These are phyloP conservation scores for Andinoacara biseriatus DNA, from an alignment of 2,113 vertebrate species.

Conservation along the genomic window DNA sequence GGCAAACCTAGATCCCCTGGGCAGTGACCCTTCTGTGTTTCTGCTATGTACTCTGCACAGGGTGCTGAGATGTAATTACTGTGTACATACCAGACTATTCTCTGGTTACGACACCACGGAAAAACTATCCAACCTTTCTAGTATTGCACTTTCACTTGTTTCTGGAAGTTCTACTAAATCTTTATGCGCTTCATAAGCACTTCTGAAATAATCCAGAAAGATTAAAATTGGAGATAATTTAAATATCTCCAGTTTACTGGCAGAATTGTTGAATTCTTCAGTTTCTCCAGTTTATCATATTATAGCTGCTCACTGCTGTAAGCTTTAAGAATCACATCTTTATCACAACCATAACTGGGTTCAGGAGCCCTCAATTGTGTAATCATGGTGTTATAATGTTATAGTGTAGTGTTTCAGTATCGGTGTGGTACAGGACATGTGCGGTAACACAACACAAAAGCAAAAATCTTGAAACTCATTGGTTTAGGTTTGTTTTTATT, in stretches of 20 bases:
- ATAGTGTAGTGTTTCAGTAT: neutral
- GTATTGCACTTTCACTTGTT: neutral
- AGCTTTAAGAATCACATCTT: neutral
- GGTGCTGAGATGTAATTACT: conserved; percentile 66
- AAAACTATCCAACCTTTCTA: conserved; percentile 22
- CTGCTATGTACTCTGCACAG: conserved; percentile 29
- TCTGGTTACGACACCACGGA: conserved; percentile 60
- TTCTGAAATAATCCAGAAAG: neutral
- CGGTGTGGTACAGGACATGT: neutral
- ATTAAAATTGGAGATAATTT: neutral
- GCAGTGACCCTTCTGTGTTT: conserved; percentile 56
- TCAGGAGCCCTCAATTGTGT: neutral
- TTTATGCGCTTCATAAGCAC: neutral
- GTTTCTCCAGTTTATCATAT: neutral
- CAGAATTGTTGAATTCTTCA: neutral
- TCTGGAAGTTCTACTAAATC: neutral
- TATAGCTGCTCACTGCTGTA: neutral
- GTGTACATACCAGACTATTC: conserved; percentile 56
- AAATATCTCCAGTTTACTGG: neutral
- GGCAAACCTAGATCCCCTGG: conserved; percentile 65
- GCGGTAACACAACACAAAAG: neutral
- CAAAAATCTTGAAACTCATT: neutral
- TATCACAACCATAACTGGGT: neutral
- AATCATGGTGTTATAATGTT: neutral
- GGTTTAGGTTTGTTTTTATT: neutral